Conservation (phyloP, 2,797 vertebrate species). For the Poecilia wingei region DNA sequence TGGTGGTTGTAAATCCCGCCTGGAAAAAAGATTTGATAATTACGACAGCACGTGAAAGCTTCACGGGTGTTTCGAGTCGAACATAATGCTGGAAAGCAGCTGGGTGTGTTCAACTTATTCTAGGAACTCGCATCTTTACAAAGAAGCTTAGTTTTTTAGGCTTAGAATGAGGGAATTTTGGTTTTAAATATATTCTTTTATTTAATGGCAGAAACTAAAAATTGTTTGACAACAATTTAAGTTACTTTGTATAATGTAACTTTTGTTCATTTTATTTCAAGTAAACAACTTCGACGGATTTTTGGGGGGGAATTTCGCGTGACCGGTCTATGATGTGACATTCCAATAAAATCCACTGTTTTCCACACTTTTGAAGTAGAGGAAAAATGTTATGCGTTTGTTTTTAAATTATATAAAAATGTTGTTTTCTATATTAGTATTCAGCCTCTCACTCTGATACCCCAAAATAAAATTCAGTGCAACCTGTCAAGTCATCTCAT, state of each 20-base stretch:
- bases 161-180: background rate
- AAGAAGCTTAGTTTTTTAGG: background rate
- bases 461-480: background rate
- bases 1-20: background rate
- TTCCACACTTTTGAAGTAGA: background rate
- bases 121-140: conserved; percentile 7
- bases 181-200: background rate
- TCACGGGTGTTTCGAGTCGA: background rate
- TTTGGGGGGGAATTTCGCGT: background rate
- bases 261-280: background rate
- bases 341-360: background rate
- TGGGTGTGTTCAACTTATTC: conserved; percentile 21
- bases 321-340: background rate
- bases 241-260: background rate
- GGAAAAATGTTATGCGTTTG: background rate
- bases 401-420: background rate
- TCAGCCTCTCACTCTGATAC: background rate
- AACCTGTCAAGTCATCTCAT: background rate
- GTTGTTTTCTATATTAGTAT: background rate
- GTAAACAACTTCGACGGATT: too few species aligned
- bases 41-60: conserved; percentile 25
- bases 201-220: background rate
- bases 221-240: background rate
- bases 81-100: background rate
- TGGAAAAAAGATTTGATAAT: background rate